Evolutionary conservation across 2,888 invertebrate species (phyloP).

Genomic region (Ectemnius lituratus): DNA sequence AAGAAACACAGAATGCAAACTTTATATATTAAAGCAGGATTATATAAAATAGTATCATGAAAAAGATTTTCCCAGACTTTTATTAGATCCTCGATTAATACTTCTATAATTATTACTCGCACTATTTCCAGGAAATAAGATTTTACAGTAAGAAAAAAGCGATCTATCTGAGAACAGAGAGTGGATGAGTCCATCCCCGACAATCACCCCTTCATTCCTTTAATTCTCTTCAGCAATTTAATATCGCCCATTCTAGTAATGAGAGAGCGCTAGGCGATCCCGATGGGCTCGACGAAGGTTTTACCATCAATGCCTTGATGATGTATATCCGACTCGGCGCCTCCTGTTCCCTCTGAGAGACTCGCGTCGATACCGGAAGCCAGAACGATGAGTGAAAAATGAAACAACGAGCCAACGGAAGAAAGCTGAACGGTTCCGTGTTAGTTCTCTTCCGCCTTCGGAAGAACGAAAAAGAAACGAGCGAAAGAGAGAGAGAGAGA

Average conservation of each 20-base stretch:
- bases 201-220: neutral
- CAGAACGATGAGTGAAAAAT: neutral
- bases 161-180: too few relatives aligned
- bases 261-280: neutral
- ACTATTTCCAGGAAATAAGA: too few relatives aligned
- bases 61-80: too few relatives aligned
- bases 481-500: slow-evolving; percentile 4
- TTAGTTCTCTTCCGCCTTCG: neutral
- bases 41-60: too few relatives aligned
- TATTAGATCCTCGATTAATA: too few relatives aligned
- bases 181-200: neutral
- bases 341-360: neutral
- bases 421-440: neutral
- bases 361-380: too few relatives aligned
- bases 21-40: too few relatives aligned
- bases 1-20: too few relatives aligned
- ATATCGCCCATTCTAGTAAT: neutral
- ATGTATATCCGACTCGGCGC: too few relatives aligned
- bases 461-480: neutral
- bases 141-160: too few relatives aligned
- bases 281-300: neutral
- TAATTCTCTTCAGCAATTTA: neutral
- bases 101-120: too few relatives aligned
- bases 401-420: neutral
- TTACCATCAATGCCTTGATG: neutral